These are phyloP conservation scores for Ciconia boyciana DNA, from an alignment of 2,113 vertebrate genomes.

Conservation along the genomic window DNA sequence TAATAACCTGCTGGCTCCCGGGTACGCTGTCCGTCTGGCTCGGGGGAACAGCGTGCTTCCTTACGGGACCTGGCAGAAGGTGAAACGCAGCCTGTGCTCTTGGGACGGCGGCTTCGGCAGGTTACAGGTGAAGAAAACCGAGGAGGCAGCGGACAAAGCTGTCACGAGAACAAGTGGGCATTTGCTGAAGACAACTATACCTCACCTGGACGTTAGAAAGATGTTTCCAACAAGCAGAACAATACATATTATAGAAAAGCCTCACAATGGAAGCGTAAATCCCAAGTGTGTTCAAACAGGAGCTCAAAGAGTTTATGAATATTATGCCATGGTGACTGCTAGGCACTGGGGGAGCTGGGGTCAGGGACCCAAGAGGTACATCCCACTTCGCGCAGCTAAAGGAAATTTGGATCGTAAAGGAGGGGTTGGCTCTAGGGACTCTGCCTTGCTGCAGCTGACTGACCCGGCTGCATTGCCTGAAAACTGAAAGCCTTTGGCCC, in stretches of 20 bases:
- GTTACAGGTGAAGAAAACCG: not conserved
- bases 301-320: not conserved
- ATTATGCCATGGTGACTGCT: not conserved
- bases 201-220: too few relatives aligned
- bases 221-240: not conserved
- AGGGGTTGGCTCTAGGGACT: too few relatives aligned
- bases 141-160: not conserved
- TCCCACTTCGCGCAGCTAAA: too few relatives aligned
- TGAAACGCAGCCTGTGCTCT: not conserved
- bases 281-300: not conserved
- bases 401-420: not conserved
- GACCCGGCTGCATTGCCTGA: too few relatives aligned
- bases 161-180: not conserved
- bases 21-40: rapidly evolving
- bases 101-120: not conserved
- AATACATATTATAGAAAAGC: rapidly evolving
- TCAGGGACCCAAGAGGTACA: not conserved
- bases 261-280: not conserved
- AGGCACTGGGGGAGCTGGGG: not conserved
- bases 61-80: rapidly evolving
- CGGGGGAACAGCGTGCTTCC: rapidly evolving
- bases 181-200: rapidly evolving
- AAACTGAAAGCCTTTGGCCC: too few relatives aligned
- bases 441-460: not conserved
- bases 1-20: rapidly evolving